Base-by-base conservation (phyloP, 2,888 invertebrate genomes). In the Ganaspis brasiliensis region DNA sequence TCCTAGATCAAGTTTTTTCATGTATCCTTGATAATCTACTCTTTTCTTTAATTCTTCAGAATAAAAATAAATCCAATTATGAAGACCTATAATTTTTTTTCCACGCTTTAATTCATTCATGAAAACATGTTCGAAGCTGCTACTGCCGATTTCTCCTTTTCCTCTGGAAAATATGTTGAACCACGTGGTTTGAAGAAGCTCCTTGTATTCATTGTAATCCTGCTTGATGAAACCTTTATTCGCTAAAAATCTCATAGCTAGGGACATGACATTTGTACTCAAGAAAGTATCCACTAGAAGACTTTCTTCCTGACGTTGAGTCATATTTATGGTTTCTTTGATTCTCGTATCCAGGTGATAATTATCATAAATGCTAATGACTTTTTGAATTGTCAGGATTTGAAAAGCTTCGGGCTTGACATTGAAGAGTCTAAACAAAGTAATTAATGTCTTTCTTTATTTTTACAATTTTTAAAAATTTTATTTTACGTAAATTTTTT, bases 81-180 rank as follows among this genome's bases (percentile, higher is more conserved):
- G 98, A 81, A 98, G 93, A 9, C 98, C 98, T 89, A 92, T 95
- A 26, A 98, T 94, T 86, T 95, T 95, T 2, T 83, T 86, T 57
- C 94, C 94, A 84, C 95, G 94, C 90, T 96, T 97, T 0, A 96
- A 92, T 93, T 98, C 98, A 0, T 97, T 96, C 2, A 98, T 94
- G 91, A 98, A 98, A 24, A 98, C 95, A 88, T 98, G 98, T 91
- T 98, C 98, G 89, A 98, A 98, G 1, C 97, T 98, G 49, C 96
- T 96, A 85, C 98, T 98, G 77, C 98, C 96, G 24, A 96, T 94
- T 88, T 94, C 94, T 35, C 96, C 96, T 14, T 89, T 88, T 37
- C 96, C 95, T 79, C 98, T 93, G 0, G 97, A 95, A 89, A 97
- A 98, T 83, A 97, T 93, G 40, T 95, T 95, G 88, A 97, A 97